Evolutionary conservation across 2,113 vertebrate species (phyloP).

Genomic region (Peromyscus californicus): DNA sequence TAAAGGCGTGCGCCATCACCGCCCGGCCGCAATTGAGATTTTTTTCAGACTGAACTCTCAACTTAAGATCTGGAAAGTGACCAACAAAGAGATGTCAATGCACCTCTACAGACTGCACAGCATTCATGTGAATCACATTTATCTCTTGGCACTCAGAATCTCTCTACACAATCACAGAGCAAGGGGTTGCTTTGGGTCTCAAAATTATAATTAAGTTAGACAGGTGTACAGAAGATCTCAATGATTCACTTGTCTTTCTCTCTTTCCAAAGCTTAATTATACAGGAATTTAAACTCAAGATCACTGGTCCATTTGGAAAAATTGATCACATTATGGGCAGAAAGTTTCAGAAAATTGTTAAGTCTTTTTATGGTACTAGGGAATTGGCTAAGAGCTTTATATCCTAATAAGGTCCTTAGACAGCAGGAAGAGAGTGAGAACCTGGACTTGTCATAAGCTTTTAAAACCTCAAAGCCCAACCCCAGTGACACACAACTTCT

Average conservation of each 20-base stretch:
- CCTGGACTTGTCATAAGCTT: background rate
- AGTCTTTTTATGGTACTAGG: background rate
- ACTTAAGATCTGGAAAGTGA: background rate
- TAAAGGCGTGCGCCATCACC: too few relatives aligned
- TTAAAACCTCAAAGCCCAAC: background rate
- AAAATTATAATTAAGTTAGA: background rate
- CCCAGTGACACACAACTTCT: background rate
- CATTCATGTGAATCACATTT: background rate
- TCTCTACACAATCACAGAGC: too few relatives aligned
- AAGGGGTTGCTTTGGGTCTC: background rate
- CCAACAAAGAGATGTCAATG: background rate
- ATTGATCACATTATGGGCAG: background rate
- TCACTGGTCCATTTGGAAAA: background rate
- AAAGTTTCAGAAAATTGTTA: background rate
- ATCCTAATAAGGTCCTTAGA: background rate
- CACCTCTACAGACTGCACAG: fast-evolving
- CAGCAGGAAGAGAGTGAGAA: background rate
- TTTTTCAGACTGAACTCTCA: background rate
- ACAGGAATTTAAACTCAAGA: background rate
- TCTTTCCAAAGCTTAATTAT: background rate
- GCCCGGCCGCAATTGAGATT: background rate
- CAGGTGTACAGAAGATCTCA: background rate
- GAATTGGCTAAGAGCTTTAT: background rate
- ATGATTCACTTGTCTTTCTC: background rate
- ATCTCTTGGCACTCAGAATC: background rate